phyloP scores from a whole-genome alignment of 1,140 invertebrate genomes.

The Euborellia annulipes region DNA sequence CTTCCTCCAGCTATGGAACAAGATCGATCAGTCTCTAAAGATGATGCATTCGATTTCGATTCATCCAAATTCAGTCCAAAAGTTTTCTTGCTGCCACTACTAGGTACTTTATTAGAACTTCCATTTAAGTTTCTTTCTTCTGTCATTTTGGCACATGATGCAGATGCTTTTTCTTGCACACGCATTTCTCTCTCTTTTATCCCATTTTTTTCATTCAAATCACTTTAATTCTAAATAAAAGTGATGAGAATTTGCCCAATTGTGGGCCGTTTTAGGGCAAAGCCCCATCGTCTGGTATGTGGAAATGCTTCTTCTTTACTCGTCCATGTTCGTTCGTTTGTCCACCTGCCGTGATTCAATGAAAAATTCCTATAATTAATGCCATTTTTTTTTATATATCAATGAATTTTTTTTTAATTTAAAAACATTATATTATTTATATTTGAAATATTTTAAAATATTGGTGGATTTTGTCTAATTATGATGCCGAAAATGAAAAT shows the following conservation, averaged over 20 bases:
- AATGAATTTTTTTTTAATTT: too few species aligned
- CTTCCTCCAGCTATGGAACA: constrained; percentile 26
- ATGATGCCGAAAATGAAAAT: constrained; percentile 1
- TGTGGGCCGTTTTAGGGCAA: constrained; percentile 8
- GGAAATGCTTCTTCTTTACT: constrained; percentile 13
- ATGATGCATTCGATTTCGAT: too few species aligned
- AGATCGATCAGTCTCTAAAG: constrained; percentile 7
- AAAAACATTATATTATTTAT: too few species aligned
- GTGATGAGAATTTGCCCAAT: constrained; percentile 4
- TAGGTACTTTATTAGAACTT: constrained; percentile 17
- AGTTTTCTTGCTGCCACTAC: constrained; percentile 16
- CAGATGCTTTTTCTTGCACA: constrained; percentile 17
- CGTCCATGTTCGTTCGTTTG: constrained; percentile 15
- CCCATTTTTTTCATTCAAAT: constrained; percentile 10
- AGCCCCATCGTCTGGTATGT: constrained; percentile 14
- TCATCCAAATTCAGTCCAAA: constrained; percentile 5
- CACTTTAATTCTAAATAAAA: constrained; percentile 10
- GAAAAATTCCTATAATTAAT: constrained; percentile 4
- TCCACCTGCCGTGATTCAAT: constrained; percentile 16
- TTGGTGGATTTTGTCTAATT: not conserved
- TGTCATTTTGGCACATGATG: constrained; percentile 22
- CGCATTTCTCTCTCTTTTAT: constrained; percentile 19
- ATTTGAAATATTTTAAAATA: too few species aligned
- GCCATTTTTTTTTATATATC: too few species aligned
- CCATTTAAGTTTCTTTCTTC: constrained; percentile 23